Base-by-base conservation (phyloP, 2,797 vertebrate genomes). In the Cyprinella venusta region DNA sequence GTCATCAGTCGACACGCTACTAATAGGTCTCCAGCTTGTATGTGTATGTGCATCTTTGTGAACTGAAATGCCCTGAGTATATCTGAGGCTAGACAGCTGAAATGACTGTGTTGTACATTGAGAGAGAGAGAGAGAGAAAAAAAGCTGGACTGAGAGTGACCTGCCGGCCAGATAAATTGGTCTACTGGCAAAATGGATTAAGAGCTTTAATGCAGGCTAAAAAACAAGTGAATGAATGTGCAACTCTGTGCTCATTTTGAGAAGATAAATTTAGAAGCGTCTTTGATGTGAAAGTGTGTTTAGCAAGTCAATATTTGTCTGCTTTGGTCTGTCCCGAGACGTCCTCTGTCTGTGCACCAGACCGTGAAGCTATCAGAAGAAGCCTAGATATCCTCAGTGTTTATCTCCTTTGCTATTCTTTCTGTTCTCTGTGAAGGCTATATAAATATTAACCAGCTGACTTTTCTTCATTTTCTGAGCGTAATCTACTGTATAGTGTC, bases 251-350 rank as follows among this genome's bases (percentile, higher is more conserved):
- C 91, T 92, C 89, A 91, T 94, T 93, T 92, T 90, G 88, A 89
- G 87, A 81, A 87, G 65, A 87, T 80, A 89, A 90, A 91, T 93
- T 90, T 88, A 85, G 88, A 90, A 89, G 87, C 79, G 87, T 91
- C 40, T 87, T 86, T 85, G 81, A 76, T 88, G 90, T 90, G 88
- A 80, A 91, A 90, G 75, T 71, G 89, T 89, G 79, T 90, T 86
- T 90, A 87, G 90, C 90, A 70, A 93, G 92, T 94, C 93, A 94
- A 94, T 94, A 94, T 94, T 94, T 94, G 92, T 93, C 93, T 92
- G 92, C 92, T 93, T 92, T 90, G 91, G 90, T 90, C 88, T 91
- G 90, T 92, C 90, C 93, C 87, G 30, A 90, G 93, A 95, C 92
- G 89, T 93, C 93, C 84, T 89, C 89, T 90, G 91, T 89, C 90